Evolutionary conservation across 2,888 invertebrate genomes (phyloP).

Genomic region (Sesia apiformis): DNA sequence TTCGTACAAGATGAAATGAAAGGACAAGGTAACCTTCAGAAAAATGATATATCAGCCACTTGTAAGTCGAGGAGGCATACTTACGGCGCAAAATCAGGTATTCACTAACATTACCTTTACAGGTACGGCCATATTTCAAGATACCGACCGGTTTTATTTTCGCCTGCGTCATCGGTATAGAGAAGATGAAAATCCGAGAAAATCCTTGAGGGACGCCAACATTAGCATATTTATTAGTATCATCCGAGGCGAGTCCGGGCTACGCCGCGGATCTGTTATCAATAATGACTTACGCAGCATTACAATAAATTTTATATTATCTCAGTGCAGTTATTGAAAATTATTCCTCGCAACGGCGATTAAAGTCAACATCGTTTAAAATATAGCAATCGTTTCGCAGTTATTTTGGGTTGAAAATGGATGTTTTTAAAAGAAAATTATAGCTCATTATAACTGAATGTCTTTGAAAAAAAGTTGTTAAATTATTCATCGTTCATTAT

Average conservation of each 20-base stretch:
- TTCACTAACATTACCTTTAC: conserved; percentile 18
- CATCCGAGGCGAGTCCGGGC: conserved; percentile 37
- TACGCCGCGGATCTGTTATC: conserved; percentile 42
- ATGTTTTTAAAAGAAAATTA: too few species aligned
- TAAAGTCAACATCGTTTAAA: background rate
- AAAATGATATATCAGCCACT: background rate
- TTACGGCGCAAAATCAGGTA: conserved; percentile 22
- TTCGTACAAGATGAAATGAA: too few species aligned
- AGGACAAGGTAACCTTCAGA: background rate
- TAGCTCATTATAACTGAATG: too few species aligned
- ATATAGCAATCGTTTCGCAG: background rate
- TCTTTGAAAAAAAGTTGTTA: too few species aligned
- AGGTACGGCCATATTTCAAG: conserved; percentile 44
- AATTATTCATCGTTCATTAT: too few species aligned
- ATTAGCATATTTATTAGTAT: conserved; percentile 68
- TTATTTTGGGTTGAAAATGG: background rate
- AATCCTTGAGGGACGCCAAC: conserved; percentile 58
- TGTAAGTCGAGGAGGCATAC: conserved; percentile 10
- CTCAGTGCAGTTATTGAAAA: conserved; percentile 4
- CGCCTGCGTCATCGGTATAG: conserved; percentile 48
- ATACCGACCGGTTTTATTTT: conserved; percentile 39
- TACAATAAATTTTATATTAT: conserved; percentile 35
- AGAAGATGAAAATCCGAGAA: conserved; percentile 58
- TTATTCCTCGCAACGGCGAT: background rate
- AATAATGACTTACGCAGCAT: conserved; percentile 48